Base-by-base conservation (phyloP, 1,140 invertebrate genomes). In the Oppia nitens region DNA sequence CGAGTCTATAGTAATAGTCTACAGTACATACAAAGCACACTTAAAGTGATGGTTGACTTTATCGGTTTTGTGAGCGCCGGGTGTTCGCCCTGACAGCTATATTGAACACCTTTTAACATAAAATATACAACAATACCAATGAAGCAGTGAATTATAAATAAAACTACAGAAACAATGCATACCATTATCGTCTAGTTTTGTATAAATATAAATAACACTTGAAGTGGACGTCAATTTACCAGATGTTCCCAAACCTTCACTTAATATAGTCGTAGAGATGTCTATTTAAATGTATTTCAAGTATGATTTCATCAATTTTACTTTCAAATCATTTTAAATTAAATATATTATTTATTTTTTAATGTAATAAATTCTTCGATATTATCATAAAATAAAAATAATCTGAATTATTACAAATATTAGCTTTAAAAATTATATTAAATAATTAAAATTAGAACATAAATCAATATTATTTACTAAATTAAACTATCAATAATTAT, bases 61-160 rank as follows among this genome's bases (percentile, higher is more conserved):
- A 86, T 81, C 47, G 82, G 73, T 21, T 63, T 57, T n/a, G 80
- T 78, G 17, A 93, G 74, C 0, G 88, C 88, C 66, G 84, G 81
- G 69, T 94, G 90, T 63, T 78, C 79, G 6, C 88, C 90, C 70
- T 92, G 85, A 71, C 92, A 95, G 0, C 85, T 84, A 68, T 89
- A 91, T 64, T 84, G 80, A 29, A 84, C 84, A 63, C 83, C 32
- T 40, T 40, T n/a, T n/a, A n/a, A n/a, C n/a, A n/a, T n/a, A n/a
- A n/a, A 40, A 40, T 9, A 40, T 9, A 40, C 32, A 40, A 40
- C 17, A 9, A 6, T 40, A 40, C 17, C 17, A 40, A 9, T 40
- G 6, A 17, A 9, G 6, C 32, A 40, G 6, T 40, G 32, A 40
- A 40, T 40, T 40, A 6, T 40, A 40, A 17, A 17, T 9, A 40